A percentile compares a stretch with the other conserved stretches of the same genome.
Evolutionary conservation across 1,140 invertebrate genomes (phyloP).

Genomic region (Onthophagus taurus): DNA sequence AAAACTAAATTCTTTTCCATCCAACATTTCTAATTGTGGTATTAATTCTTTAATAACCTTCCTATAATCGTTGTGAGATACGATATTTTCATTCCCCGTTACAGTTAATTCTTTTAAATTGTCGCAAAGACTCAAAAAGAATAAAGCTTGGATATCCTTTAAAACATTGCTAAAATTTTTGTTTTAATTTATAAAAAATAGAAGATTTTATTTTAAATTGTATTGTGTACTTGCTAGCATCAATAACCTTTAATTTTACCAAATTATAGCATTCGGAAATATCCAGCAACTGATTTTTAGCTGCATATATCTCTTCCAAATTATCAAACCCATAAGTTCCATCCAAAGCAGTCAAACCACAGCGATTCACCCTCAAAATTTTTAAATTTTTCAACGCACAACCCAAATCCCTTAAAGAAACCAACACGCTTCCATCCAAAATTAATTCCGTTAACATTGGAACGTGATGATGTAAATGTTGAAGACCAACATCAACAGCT

Average conservation of each 20-base stretch:
- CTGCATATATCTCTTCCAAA: conserved; percentile 49
- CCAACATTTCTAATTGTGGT: conserved; percentile 36
- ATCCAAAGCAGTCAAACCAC: conserved; percentile 52
- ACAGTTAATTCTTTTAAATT: conserved; percentile 37
- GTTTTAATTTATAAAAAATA: conserved; percentile 5
- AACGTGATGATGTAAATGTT: conserved; percentile 47
- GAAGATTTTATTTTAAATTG: conserved; percentile 2
- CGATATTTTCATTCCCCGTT: conserved; percentile 36
- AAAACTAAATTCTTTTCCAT: conserved; percentile 27
- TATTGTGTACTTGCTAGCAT: conserved; percentile 40
- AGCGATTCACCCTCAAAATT: conserved; percentile 53
- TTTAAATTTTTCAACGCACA: conserved; percentile 48
- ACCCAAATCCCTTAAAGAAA: conserved; percentile 56
- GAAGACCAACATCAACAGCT: conserved; percentile 48
- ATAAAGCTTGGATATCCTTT: conserved; percentile 34
- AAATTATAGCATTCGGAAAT: conserved; percentile 46
- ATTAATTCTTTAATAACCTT: conserved; percentile 34
- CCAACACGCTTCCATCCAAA: conserved; percentile 53
- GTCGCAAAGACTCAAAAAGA: conserved; percentile 39
- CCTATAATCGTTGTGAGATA: conserved; percentile 31
- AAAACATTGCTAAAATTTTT: conserved; percentile 34
- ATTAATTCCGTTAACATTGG: conserved; percentile 48
- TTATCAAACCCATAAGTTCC: conserved; percentile 49
- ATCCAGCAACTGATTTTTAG: conserved; percentile 49
- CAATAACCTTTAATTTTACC: conserved; percentile 42